Percentiles rank a stretch among this genome's conserved stretches.
Conservation (phyloP, 2,888 invertebrate genomes). For the Drosophila atripex region DNA sequence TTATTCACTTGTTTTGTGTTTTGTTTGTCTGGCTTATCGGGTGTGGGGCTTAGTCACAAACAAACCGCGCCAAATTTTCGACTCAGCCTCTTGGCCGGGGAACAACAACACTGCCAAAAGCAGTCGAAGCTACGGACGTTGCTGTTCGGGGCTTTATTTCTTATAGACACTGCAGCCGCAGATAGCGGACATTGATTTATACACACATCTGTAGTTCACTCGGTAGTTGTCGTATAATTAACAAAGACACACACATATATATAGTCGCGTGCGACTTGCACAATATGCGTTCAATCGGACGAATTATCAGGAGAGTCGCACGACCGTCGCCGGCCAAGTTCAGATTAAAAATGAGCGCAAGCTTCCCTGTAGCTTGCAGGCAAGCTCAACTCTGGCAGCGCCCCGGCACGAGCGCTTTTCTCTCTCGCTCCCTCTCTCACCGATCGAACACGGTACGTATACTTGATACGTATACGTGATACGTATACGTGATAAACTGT, state of each 20-base stretch:
- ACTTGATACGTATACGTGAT: constrained; percentile 26
- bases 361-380: constrained; percentile 12
- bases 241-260: constrained; percentile 26
- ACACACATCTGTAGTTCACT: constrained; percentile 33
- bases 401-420: neutral
- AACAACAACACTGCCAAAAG: constrained; percentile 22
- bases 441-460: constrained; percentile 10
- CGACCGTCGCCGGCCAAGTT: constrained; percentile 50
- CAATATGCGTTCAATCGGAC: constrained; percentile 40
- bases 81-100: neutral
- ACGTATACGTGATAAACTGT: constrained; percentile 49
- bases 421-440: constrained; percentile 1
- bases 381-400: constrained; percentile 19
- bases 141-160: constrained; percentile 4
- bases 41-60: constrained; percentile 19
- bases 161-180: constrained; percentile 30
- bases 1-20: constrained; percentile 19
- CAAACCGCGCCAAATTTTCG: constrained; percentile 34
- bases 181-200: constrained; percentile 41
- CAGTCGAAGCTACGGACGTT: constrained; percentile 10
- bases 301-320: constrained; percentile 9
- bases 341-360: constrained; percentile 50
- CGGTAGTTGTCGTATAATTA: constrained; percentile 48
- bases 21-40: constrained; percentile 30
- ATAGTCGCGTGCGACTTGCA: constrained; percentile 56